phyloP scores from a whole-genome alignment of 2,888 invertebrate genomes.

The Acleris literana region DNA sequence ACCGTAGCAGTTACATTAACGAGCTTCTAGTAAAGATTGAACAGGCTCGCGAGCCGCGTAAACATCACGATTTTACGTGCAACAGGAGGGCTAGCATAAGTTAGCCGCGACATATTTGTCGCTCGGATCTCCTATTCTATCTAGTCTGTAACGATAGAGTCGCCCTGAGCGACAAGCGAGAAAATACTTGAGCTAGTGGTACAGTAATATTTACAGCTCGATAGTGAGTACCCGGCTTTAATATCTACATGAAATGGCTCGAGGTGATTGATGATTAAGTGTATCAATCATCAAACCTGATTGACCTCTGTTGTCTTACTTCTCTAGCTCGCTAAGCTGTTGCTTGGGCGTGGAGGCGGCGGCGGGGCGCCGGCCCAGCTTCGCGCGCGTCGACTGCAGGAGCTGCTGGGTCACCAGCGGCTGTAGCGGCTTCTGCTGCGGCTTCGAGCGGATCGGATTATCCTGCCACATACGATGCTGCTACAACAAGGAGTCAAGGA shows the following conservation, averaged over 20 bases:
- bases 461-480: constrained; percentile 51
- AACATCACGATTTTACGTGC: too few species aligned
- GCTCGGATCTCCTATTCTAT: too few species aligned
- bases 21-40: too few species aligned
- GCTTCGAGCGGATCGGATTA: constrained; percentile 65
- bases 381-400: constrained; percentile 72
- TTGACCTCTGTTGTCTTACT: constrained; percentile 52
- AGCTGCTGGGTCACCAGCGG: constrained; percentile 72
- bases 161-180: too few species aligned
- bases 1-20: too few species aligned
- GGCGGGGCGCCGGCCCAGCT: constrained; percentile 76
- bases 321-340: constrained; percentile 70
- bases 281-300: constrained; percentile 26
- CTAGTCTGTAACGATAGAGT: too few species aligned
- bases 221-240: not conserved
- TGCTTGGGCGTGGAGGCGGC: constrained; percentile 75
- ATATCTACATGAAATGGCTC: not conserved
- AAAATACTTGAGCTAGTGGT: too few species aligned
- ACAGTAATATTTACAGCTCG: too few species aligned
- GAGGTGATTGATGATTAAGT: not conserved
- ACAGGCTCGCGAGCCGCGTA: too few species aligned
- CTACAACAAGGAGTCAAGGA: too few species aligned
- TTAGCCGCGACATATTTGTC: too few species aligned
- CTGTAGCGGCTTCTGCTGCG: constrained; percentile 52
- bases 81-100: too few species aligned